Percentiles rank a stretch among this genome's conserved stretches.
Evolutionary conservation across 2,113 vertebrate species (phyloP).

Genomic region (Melospiza georgiana): DNA sequence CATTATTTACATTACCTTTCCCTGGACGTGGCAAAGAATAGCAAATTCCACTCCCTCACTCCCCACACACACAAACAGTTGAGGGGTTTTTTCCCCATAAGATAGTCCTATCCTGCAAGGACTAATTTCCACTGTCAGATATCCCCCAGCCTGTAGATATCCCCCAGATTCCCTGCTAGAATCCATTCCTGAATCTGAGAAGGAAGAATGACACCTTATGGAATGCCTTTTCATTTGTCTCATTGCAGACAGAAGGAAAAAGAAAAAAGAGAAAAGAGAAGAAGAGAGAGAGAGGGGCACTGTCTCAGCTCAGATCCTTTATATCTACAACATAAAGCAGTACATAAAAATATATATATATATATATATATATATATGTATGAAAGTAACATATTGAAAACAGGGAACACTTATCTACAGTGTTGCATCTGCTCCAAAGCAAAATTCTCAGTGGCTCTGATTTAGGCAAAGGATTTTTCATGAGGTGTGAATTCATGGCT

Average conservation of each 20-base stretch:
- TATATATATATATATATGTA: no score
- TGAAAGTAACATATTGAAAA: background rate
- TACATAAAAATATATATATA: background rate
- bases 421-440: background rate
- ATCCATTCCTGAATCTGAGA: background rate
- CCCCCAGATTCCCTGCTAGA: background rate
- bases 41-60: background rate
- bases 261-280: background rate
- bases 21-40: background rate
- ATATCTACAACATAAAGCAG: background rate
- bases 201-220: background rate
- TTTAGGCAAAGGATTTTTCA: background rate
- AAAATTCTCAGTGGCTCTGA: background rate
- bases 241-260: background rate
- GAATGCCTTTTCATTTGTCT: background rate
- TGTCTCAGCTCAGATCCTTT: background rate
- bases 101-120: background rate
- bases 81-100: background rate
- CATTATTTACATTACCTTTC: background rate
- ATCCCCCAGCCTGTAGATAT: accelerated
- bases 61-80: accelerated
- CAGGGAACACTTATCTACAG: background rate
- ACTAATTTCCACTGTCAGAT: background rate
- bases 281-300: background rate
- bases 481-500: background rate